These are phyloP conservation scores for Athetis lepigone DNA, from an alignment of 2,888 invertebrate genomes.

Conservation along the genomic window DNA sequence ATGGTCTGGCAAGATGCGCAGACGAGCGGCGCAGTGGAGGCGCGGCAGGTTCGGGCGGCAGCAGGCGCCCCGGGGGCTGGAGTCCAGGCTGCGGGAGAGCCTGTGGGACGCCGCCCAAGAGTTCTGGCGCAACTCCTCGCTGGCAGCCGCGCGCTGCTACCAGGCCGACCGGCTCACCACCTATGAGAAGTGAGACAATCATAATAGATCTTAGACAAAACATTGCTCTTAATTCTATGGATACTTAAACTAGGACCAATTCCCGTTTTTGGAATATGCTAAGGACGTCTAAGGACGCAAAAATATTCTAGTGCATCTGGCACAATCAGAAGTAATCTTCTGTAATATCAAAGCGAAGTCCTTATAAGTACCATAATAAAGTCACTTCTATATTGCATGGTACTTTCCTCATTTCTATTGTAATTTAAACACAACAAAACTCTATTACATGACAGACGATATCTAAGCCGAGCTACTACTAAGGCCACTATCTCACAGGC, in stretches of 20 bases:
- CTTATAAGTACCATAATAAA: no score
- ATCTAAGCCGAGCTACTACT: no score
- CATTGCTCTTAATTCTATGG: not conserved
- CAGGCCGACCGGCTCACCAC: slow-evolving; percentile 12
- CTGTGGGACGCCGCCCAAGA: slow-evolving; percentile 46
- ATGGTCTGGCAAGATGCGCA: slow-evolving; percentile 42
- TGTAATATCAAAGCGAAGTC: no score
- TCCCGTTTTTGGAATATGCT: no score
- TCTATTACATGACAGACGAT: no score
- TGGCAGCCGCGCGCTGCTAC: slow-evolving; percentile 24
- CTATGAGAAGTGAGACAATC: slow-evolving; percentile 34
- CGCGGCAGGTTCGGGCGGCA: slow-evolving; percentile 47
- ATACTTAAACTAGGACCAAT: no score
- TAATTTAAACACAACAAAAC: no score
- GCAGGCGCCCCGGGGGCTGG: slow-evolving; percentile 22
- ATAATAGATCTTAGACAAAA: not conserved
- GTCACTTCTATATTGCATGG: no score
- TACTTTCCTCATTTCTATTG: not conserved
- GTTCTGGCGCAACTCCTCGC: slow-evolving; percentile 49
- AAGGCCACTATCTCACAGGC: no score
- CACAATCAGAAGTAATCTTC: no score
- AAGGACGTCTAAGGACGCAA: not conserved
- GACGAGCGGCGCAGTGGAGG: slow-evolving; percentile 3
- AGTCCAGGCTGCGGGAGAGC: slow-evolving; percentile 47
- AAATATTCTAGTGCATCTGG: not conserved